A percentile compares a stretch with the other conserved stretches of the same genome.
phyloP scores from a whole-genome alignment of 2,797 vertebrate species.

The Dipus sagitta region DNA sequence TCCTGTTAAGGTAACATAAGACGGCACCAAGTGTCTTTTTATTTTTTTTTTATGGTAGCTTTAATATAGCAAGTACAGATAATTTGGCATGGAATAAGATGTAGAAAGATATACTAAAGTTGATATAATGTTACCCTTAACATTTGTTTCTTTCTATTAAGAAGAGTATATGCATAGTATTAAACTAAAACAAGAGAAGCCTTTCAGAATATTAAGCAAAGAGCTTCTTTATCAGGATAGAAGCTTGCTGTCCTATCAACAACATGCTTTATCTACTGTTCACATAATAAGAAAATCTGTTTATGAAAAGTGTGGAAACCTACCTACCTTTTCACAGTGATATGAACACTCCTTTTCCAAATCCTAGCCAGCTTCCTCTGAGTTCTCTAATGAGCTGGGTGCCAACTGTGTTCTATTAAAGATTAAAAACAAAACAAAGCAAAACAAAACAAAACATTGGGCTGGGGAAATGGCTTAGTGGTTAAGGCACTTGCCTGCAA shows the following conservation, averaged over 20 bases:
- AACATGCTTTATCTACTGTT: neutral
- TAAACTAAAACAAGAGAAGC: slow-evolving; percentile 13
- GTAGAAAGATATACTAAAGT: slow-evolving; percentile 48
- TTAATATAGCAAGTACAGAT: slow-evolving; percentile 20
- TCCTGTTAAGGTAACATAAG: slow-evolving; percentile 36
- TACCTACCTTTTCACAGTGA: neutral
- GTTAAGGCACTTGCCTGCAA: too few species aligned
- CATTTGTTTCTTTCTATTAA: slow-evolving; percentile 44
- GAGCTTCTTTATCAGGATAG: neutral
- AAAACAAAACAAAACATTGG: too few species aligned
- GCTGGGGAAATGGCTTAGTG: too few species aligned
- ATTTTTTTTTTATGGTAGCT: slow-evolving; percentile 46
- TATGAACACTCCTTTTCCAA: neutral
- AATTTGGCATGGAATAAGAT: slow-evolving; percentile 41
- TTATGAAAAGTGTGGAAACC: slow-evolving; percentile 41
- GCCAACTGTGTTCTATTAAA: neutral
- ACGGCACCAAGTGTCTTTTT: neutral
- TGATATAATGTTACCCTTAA: slow-evolving; percentile 7
- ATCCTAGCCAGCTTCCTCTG: neutral
- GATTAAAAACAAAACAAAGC: too few species aligned
- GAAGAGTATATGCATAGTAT: neutral
- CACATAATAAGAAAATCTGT: neutral
- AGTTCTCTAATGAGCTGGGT: neutral
- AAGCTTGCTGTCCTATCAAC: neutral
- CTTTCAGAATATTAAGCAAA: slow-evolving; percentile 28